phyloP scores from a whole-genome alignment of 2,888 invertebrate species.

The Sinelater perroti region DNA sequence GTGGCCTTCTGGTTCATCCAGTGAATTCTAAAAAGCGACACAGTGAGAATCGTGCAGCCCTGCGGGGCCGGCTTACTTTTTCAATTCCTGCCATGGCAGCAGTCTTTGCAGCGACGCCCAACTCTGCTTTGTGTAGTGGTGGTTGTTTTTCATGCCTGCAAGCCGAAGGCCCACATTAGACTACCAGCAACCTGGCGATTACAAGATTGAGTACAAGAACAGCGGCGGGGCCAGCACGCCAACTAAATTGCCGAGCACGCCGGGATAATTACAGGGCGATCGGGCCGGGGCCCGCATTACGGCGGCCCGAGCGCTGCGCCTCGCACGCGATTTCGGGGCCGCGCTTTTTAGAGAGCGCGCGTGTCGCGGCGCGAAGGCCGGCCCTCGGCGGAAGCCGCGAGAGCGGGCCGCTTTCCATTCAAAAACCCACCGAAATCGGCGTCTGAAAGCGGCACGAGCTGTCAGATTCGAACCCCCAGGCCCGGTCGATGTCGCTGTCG shows the following conservation, averaged over 20 bases:
- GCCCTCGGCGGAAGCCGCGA: no score
- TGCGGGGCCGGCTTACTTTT: conserved; percentile 46
- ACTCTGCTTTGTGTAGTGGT: conserved; percentile 50
- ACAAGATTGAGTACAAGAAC: not conserved
- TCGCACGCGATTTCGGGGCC: no score
- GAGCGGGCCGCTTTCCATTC: no score
- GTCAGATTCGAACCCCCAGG: conserved; percentile 25
- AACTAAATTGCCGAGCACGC: conserved; percentile 15
- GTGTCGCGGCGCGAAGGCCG: no score
- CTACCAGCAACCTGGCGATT: not conserved
- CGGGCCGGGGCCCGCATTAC: no score
- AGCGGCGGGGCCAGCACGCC: not conserved
- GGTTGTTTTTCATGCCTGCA: conserved; percentile 56
- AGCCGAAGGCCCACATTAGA: conserved; percentile 13
- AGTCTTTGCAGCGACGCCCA: conserved; percentile 43
- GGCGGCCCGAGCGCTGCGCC: no score
- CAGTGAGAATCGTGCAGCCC: no score
- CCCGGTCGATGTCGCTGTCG: conserved; percentile 12
- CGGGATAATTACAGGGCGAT: conserved; percentile 16
- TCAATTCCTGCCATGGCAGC: conserved; percentile 51
- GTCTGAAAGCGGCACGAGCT: conserved; percentile 16
- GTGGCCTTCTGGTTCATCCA: conserved; percentile 84
- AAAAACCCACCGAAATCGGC: conserved; percentile 32
- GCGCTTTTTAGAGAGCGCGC: no score
- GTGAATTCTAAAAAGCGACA: conserved; percentile 57